Conservation (phyloP, 2,113 vertebrate species). For the Dinomys branickii region DNA sequence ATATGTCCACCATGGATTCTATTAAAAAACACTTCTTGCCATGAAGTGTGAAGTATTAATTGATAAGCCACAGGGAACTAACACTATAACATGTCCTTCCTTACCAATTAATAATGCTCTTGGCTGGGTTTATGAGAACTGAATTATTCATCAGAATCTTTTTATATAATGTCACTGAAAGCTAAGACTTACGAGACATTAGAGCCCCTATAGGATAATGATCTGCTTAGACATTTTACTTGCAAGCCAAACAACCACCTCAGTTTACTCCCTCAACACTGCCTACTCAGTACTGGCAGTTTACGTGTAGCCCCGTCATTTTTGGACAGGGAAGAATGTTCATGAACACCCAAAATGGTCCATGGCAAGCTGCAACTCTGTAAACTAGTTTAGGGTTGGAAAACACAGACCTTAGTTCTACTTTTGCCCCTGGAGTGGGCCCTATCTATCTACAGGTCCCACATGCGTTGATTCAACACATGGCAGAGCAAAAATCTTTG, state of each 20-base stretch:
- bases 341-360: background rate
- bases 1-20: background rate
- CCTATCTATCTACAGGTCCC: background rate
- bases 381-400: background rate
- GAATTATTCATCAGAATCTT: slow-evolving; percentile 70
- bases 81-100: slow-evolving; percentile 7
- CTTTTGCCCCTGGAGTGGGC: background rate
- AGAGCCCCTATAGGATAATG: background rate
- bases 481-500: background rate
- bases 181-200: background rate
- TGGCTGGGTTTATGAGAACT: slow-evolving; percentile 51
- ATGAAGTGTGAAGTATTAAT: slow-evolving; percentile 39
- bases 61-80: slow-evolving; percentile 57
- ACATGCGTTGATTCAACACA: background rate
- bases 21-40: slow-evolving; percentile 52
- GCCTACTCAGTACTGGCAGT: background rate
- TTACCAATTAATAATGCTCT: slow-evolving; percentile 57
- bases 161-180: background rate
- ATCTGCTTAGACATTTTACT: background rate
- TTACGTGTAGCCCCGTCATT: background rate
- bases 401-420: background rate
- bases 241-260: background rate
- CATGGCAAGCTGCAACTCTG: background rate
- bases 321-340: background rate
- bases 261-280: background rate